Evolutionary conservation across 2,797 vertebrate genomes (phyloP), one percentile per base, ranked within the genome.

Genomic region (Gymnoscopelus microlampas): DNA sequence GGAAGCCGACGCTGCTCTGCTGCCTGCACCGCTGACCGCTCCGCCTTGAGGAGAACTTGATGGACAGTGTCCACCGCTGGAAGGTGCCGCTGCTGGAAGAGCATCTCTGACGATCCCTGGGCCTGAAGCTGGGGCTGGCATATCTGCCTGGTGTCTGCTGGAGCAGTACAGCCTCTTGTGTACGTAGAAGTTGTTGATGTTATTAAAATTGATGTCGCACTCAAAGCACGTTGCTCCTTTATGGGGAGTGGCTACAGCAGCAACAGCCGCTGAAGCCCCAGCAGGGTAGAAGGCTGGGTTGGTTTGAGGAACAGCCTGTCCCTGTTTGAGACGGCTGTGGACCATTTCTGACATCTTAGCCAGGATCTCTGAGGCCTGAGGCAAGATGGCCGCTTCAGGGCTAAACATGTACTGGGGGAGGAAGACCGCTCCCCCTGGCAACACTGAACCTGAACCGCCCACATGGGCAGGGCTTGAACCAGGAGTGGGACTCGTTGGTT

Each of bases 261-360:
- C 71, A 0, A 86, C 47, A 2, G 86, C 67, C 5, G 80, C 48
- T 0, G 82, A 63, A 0, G 84, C 62, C 53, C 91, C 92, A 3
- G 95, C 84, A 0, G 95, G 3, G 66, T 95, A 96, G 72, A 97
- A 89, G 55, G 89, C 87, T 0, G 94, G 87, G 32, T 70, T 80
- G 78, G 15, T 82, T 50, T 78, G 88, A 29, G 89, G 77, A 15
- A 80, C 72, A 0, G 83, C 0, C 71, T 93, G 92, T 13, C 96
- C 95, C 70, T 96, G 95, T 77, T 97, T 96, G 73, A 99, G 91
- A 53, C 98, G 94, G 87, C 92, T 97, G 90, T 98, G 97, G 62
- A 99, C 97, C 95, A 99, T 95, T 90, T 99, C 98, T 0, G 97
- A 99, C 98, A 99, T 99, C 85, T 98, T 98, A 0, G 98, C 98